Evolutionary conservation across 2,113 vertebrate genomes (phyloP).

Genomic region (Thermophis baileyi): DNA sequence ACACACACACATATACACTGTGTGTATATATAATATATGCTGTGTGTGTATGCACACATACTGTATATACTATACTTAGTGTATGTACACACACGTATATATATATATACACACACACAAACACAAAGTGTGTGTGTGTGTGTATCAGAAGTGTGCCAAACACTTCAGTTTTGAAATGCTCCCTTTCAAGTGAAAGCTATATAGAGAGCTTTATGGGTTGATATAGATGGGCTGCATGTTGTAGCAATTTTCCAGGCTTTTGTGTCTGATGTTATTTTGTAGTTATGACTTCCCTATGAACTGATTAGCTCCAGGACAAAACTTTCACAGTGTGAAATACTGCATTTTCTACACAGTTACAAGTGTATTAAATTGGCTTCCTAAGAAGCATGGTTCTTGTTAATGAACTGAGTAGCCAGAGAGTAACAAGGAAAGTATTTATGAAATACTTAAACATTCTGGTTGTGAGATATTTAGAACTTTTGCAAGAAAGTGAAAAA

Average conservation of each 20-base stretch:
- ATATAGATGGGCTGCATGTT: neutral
- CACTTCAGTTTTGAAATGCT: neutral
- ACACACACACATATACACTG: neutral
- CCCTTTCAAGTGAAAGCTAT: neutral
- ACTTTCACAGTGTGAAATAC: neutral
- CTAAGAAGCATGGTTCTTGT: neutral
- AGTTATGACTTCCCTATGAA: neutral
- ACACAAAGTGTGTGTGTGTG: neutral
- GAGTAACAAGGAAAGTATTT: neutral
- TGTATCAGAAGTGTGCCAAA: neutral
- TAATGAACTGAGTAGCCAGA: neutral
- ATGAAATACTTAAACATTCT: neutral
- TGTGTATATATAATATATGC: too few relatives aligned
- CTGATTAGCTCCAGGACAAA: neutral
- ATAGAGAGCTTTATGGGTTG: neutral
- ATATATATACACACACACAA: neutral
- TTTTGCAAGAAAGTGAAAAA: constrained; percentile 16
- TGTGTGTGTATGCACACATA: neutral
- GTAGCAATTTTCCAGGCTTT: neutral
- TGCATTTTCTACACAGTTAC: neutral
- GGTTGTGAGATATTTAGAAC: neutral
- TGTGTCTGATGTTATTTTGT: neutral
- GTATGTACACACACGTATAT: neutral
- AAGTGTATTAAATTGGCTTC: neutral
- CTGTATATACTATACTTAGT: neutral